Evolutionary conservation across 2,797 vertebrate genomes (phyloP), one percentile per base, ranked within the genome.

Genomic region (Neopelma chrysocephalum): DNA sequence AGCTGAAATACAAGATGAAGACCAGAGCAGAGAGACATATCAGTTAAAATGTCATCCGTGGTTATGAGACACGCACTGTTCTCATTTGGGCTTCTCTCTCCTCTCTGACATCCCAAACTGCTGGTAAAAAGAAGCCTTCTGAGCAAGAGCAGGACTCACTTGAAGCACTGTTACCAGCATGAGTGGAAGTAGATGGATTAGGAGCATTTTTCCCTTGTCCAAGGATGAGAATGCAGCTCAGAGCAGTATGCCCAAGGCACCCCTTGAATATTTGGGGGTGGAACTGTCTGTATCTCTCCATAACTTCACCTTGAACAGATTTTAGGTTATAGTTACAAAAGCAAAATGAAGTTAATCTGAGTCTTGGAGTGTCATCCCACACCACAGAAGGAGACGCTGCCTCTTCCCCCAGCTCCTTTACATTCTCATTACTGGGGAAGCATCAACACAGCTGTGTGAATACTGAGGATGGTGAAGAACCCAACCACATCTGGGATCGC

Each of bases 111-210:
- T 45, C 29, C 15, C 17, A 69, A 82, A 29, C 17, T 50, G 12
- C 43, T 75, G 31, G 22, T 17, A 25, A 15, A 81, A 71, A 54
- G 47, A 71, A 18, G 12, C 38, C 32, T 79, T 69, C n/a, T 68
- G 22, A 89, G 38, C 15, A 56, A 45, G 25, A 83, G n/a, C 62
- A 90, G 34, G 54, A 40, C n/a, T 89, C 61, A 32, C 43, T 82
- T 0, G 0, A 73, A 87, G 56, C 43, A 73, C 16, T 0, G 0
- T 60, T 71, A 94, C 34, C 34, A 71, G 16, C 4, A 0, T 21
- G 31, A 56, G 53, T 43, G 31, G 43, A 70, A 88, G 13, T 17
- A 34, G 38, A 47, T 1, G 3, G 15, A 69, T 84, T 69, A 79
- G 50, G 42, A 92, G 31, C 9, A 72, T 1, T 79, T 87, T 71